Conservation (phyloP, 1,140 invertebrate species). For the Tetranychus cinnabarinus region DNA sequence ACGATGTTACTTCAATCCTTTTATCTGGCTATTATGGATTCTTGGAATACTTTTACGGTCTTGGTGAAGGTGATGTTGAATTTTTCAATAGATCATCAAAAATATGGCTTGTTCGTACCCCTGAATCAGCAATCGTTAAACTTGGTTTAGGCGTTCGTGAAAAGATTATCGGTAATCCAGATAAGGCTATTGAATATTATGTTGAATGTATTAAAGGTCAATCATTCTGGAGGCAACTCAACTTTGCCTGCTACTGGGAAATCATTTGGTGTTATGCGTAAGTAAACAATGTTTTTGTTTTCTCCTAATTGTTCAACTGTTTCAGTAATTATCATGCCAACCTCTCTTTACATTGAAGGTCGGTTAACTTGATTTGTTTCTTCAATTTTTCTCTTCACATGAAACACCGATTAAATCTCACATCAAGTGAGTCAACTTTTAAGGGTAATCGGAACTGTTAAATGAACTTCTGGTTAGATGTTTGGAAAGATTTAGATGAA, state of each 20-base stretch:
- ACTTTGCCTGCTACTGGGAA: constrained; percentile 1
- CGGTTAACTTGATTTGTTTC: too few relatives aligned
- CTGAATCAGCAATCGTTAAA: background rate
- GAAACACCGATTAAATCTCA: too few relatives aligned
- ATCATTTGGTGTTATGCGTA: constrained; percentile 13
- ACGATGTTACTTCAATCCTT: constrained; percentile 58
- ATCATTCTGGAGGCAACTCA: background rate
- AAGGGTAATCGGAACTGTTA: too few relatives aligned
- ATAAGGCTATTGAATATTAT: background rate
- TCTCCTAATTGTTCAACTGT: too few relatives aligned
- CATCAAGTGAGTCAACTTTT: too few relatives aligned
- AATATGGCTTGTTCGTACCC: constrained; percentile 7
- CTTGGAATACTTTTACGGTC: constrained; percentile 49
- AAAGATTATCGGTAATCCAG: background rate
- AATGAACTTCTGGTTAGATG: too few relatives aligned
- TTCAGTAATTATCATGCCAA: too few relatives aligned
- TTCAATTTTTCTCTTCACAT: too few relatives aligned
- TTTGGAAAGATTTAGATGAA: too few relatives aligned
- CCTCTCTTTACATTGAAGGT: too few relatives aligned
- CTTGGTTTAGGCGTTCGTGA: background rate
- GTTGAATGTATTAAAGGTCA: background rate
- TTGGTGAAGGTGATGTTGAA: constrained; percentile 47
- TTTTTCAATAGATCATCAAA: constrained; percentile 45
- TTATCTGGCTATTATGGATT: constrained; percentile 61
- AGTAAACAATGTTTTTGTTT: constrained; percentile 16